Evolutionary conservation across 2,888 invertebrate genomes (phyloP).

Genomic region (Conchocele bisecta): DNA sequence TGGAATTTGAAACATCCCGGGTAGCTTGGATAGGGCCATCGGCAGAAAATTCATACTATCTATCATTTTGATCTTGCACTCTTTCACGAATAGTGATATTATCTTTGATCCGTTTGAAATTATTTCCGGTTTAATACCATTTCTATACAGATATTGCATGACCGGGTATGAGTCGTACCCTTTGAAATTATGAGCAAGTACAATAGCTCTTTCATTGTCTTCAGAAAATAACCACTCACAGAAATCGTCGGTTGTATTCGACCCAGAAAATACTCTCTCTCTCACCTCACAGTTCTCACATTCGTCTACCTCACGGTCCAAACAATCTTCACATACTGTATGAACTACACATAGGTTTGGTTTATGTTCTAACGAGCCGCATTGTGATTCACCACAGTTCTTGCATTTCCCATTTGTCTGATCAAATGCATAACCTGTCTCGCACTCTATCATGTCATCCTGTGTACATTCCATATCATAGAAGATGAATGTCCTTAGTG

Average conservation of each 20-base stretch:
- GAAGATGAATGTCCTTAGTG: background rate
- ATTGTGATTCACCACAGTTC: slow-evolving; percentile 6
- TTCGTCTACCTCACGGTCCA: no score
- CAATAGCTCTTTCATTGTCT: slow-evolving; percentile 14
- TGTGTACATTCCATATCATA: background rate
- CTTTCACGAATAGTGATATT: slow-evolving; percentile 1
- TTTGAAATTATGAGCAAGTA: slow-evolving; percentile 19
- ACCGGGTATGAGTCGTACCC: slow-evolving; percentile 9
- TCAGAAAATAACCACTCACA: slow-evolving; percentile 32
- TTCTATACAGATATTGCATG: slow-evolving; percentile 4
- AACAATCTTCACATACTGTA: background rate
- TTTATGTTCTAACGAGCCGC: slow-evolving; percentile 1
- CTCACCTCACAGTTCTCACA: slow-evolving; percentile 7
- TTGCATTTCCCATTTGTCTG: background rate
- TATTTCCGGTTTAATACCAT: slow-evolving; percentile 3
- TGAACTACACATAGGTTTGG: slow-evolving; percentile 19
- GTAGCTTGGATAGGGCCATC: background rate
- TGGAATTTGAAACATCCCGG: background rate
- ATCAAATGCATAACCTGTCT: background rate
- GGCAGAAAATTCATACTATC: slow-evolving; percentile 3
- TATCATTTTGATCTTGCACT: background rate
- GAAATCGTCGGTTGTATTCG: background rate
- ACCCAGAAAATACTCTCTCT: slow-evolving; percentile 15
- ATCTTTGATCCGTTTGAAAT: slow-evolving; percentile 3
- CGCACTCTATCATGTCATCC: slow-evolving; percentile 8